Conservation (phyloP, 2,113 vertebrate genomes). For the Bothrops jararaca region DNA sequence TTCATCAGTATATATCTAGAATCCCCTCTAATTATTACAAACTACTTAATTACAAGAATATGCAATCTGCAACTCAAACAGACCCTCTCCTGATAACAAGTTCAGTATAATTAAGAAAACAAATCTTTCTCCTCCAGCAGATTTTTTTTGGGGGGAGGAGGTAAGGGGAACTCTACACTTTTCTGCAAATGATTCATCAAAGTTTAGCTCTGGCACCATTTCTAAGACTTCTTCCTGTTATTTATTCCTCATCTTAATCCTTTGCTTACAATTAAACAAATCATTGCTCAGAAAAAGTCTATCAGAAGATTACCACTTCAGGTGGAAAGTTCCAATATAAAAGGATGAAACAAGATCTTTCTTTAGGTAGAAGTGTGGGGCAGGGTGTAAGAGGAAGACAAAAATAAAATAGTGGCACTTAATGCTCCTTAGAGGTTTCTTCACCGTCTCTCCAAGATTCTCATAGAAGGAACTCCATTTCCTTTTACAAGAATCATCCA, state of each 20-base stretch:
- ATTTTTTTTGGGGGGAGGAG: neutral
- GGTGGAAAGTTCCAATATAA: constrained; percentile 18
- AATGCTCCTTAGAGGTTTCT: neutral
- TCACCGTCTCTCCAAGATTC: neutral
- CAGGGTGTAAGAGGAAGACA: neutral
- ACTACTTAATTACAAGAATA: neutral
- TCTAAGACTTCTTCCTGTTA: neutral
- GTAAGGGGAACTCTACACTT: neutral
- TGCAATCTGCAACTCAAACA: neutral
- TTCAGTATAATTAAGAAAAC: neutral
- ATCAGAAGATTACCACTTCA: constrained; percentile 15
- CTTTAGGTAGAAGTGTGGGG: constrained; percentile 2
- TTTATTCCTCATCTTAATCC: constrained; percentile 7
- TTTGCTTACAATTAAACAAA: constrained; percentile 5
- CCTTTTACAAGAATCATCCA: neutral
- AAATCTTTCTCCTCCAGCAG: neutral
- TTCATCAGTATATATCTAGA: neutral
- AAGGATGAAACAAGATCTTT: neutral
- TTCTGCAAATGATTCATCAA: neutral
- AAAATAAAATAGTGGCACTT: neutral
- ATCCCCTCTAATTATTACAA: constrained; percentile 3
- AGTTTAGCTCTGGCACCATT: neutral
- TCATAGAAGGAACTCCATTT: neutral
- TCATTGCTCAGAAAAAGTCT: constrained; percentile 10
- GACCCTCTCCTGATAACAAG: neutral